Evolutionary conservation across 2,113 vertebrate species (phyloP).

Genomic region (Suncus etruscus): DNA sequence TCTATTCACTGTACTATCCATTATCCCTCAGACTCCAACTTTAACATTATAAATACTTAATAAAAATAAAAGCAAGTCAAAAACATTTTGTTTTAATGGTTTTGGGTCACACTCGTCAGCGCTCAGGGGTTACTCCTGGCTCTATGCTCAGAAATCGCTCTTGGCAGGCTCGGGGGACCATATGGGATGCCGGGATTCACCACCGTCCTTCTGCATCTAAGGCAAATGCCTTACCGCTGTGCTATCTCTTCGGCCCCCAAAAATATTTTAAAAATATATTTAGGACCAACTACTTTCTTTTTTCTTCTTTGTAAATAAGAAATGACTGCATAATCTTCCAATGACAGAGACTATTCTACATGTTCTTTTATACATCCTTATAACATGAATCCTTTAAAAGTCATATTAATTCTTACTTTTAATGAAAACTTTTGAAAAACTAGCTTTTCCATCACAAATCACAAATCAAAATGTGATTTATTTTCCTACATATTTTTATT

Average conservation of each 20-base stretch:
- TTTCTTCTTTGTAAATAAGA: slow-evolving; percentile 39
- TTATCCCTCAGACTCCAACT: not conserved
- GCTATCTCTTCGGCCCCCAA: no score
- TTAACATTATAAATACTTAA: slow-evolving; percentile 39
- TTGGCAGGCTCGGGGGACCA: no score
- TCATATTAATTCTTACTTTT: slow-evolving; percentile 51
- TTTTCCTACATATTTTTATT: slow-evolving; percentile 58
- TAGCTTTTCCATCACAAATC: slow-evolving; percentile 41
- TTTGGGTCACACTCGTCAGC: no score
- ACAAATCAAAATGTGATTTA: slow-evolving; percentile 57
- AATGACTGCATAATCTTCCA: slow-evolving; percentile 2
- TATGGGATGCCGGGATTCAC: no score
- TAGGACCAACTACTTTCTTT: slow-evolving; percentile 30
- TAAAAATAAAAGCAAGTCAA: slow-evolving; percentile 47
- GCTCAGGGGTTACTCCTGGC: no score
- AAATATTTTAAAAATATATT: not conserved
- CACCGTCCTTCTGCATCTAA: no score
- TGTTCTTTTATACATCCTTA: not conserved
- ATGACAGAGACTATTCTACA: slow-evolving; percentile 2
- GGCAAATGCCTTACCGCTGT: no score
- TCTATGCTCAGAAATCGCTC: no score
- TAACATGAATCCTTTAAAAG: slow-evolving; percentile 47
- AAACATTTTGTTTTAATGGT: not conserved
- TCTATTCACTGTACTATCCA: no score
- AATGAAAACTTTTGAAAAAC: slow-evolving; percentile 43